Evolutionary conservation across 1,140 invertebrate species (phyloP).

Genomic region (fruit fly (Drosophila melanogaster)): Release_6_plus_ISO1_MT NT_033777.3:11034501-11035000

Average conservation of each 20-base stretch:
- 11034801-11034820: conserved; percentile 92
- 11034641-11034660: conserved; percentile 74
- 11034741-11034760: conserved; percentile 93
- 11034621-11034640: conserved; percentile 54
- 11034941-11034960: no score
- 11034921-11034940: conserved; percentile 84
- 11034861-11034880: conserved; percentile 86
- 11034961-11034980: conserved; percentile 3
- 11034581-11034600: conserved; percentile 30
- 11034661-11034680: conserved; percentile 44
- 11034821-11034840: conserved; percentile 97
- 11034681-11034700: conserved; percentile 11
- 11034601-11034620: conserved; percentile 70
- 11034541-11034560: conserved; percentile 68
- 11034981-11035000: conserved; percentile 8
- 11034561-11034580: conserved; percentile 29
- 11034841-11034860: conserved; percentile 91
- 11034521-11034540: conserved; percentile 43
- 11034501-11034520: conserved; percentile 9
- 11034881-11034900: conserved; percentile 87
- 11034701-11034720: conserved; percentile 87
- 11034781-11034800: conserved; percentile 93
- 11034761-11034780: conserved; percentile 92
- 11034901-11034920: conserved; percentile 91
- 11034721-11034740: conserved; percentile 91